These are phyloP conservation scores for Clanis bilineata DNA, from an alignment of 2,888 invertebrate species.

Conservation along the genomic window DNA sequence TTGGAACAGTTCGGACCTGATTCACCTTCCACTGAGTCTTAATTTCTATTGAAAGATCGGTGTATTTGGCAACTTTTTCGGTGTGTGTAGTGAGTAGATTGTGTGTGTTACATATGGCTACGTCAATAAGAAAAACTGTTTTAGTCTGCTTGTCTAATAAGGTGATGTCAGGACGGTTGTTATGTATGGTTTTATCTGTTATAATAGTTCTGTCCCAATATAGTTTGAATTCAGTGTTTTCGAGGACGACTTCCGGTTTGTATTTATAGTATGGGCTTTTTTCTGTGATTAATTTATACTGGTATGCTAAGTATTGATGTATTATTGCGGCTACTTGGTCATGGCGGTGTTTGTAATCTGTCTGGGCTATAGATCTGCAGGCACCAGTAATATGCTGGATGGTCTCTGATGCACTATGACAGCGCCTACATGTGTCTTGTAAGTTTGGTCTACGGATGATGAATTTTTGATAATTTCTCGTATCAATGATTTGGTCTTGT, in stretches of 20 bases:
- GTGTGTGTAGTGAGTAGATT: too few relatives aligned
- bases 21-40: too few relatives aligned
- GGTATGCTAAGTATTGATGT: background rate
- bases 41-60: too few relatives aligned
- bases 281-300: background rate
- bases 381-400: background rate
- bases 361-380: background rate
- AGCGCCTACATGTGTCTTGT: background rate
- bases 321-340: background rate
- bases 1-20: too few relatives aligned
- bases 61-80: too few relatives aligned
- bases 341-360: background rate
- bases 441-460: background rate
- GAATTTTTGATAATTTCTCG: background rate
- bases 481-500: background rate
- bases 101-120: background rate
- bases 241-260: background rate
- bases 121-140: background rate
- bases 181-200: too few relatives aligned
- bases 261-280: background rate
- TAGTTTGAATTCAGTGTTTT: background rate
- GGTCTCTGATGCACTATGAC: background rate
- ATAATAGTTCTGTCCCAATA: background rate
- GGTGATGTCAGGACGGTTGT: background rate
- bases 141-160: background rate